These are phyloP conservation scores for Palythoa caribaeorum DNA, from an alignment of 92 coral and sea anemone species.

Conservation along the genomic window DNA sequence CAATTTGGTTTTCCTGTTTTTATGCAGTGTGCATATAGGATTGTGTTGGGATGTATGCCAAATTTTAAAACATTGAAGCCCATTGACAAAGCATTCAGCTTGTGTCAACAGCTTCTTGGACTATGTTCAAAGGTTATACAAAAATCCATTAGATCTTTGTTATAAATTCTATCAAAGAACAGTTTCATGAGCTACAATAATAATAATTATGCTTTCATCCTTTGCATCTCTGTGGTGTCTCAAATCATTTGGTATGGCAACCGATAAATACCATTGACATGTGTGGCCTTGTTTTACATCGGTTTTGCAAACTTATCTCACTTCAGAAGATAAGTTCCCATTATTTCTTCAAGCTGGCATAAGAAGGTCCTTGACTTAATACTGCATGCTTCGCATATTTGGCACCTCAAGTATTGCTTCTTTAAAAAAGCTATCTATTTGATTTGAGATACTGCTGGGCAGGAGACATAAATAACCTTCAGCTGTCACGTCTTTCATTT, in stretches of 20 bases:
- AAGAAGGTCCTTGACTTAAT: neutral
- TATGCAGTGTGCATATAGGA: neutral
- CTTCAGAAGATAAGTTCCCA: conserved; percentile 15
- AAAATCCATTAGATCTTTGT: neutral
- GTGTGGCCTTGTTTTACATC: conserved; percentile 22
- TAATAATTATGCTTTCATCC: neutral
- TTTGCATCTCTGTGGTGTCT: neutral
- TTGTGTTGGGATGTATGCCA: neutral
- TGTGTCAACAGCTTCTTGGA: neutral
- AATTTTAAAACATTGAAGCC: neutral
- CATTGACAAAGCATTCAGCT: neutral
- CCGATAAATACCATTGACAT: neutral
- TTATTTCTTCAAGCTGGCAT: neutral
- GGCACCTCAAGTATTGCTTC: neutral
- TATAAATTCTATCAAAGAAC: neutral
- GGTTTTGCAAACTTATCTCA: neutral
- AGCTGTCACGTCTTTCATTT: conserved; percentile 32
- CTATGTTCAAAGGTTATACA: neutral
- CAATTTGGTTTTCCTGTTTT: too few relatives aligned
- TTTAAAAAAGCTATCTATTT: conserved; percentile 9
- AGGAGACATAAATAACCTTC: conserved; percentile 24
- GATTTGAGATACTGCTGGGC: conserved; percentile 16
- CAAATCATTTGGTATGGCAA: neutral
- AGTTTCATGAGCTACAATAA: neutral
- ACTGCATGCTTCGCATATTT: neutral